These are phyloP conservation scores for Phytoseiulus persimilis DNA, from an alignment of 2,888 invertebrate genomes.

Conservation along the genomic window DNA sequence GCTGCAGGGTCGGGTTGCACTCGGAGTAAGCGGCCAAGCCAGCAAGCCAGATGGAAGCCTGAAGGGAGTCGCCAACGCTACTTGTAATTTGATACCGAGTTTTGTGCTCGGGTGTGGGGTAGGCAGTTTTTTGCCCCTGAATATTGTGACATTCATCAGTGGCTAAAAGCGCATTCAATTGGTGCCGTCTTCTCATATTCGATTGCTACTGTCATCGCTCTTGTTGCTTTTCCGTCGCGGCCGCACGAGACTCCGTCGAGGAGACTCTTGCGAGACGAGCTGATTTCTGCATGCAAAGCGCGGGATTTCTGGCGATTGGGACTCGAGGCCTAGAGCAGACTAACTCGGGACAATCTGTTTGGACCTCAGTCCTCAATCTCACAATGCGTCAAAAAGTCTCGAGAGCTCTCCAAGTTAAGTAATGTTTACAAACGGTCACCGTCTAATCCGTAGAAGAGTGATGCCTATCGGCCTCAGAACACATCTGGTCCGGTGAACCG, in stretches of 20 bases:
- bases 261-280: not conserved
- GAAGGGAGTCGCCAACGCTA: not conserved
- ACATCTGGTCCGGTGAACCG: not conserved
- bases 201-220: not conserved
- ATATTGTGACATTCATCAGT: not conserved
- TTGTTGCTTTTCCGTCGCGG: not conserved
- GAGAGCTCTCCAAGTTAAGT: not conserved
- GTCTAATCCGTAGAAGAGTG: slow-evolving; percentile 5
- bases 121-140: not conserved
- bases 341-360: not conserved
- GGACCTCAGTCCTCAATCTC: not conserved
- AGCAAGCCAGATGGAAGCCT: not conserved
- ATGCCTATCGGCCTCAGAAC: not conserved
- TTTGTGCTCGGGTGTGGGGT: not conserved
- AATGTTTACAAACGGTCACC: not conserved
- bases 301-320: not conserved
- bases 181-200: not conserved
- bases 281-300: not conserved
- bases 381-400: not conserved
- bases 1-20: not conserved
- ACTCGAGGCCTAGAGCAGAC: not conserved
- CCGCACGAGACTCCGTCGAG: too few species aligned
- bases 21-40: not conserved
- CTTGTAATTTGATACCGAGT: not conserved
- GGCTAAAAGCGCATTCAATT: not conserved